Evolutionary conservation across 2,797 vertebrate genomes (phyloP).

Genomic region (Melanogrammus aeglefinus): DNA sequence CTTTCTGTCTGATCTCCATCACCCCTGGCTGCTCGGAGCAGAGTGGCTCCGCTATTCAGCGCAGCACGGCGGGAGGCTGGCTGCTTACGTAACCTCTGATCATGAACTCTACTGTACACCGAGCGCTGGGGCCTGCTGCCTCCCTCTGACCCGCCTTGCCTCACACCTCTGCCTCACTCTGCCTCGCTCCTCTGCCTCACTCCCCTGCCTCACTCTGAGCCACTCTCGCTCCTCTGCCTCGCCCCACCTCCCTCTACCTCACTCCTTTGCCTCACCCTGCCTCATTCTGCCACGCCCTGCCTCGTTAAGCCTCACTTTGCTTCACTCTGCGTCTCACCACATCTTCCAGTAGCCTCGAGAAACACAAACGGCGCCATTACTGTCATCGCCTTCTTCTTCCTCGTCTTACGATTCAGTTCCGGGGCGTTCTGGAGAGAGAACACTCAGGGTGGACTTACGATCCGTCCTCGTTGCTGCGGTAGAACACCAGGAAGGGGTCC

Average conservation of each 20-base stretch:
- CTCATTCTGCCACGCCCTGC: neutral
- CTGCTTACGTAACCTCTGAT: constrained; percentile 47
- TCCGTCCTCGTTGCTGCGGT: constrained; percentile 90
- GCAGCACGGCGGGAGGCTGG: constrained; percentile 11
- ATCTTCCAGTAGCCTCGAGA: neutral
- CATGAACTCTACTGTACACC: constrained; percentile 28
- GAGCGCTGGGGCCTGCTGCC: constrained; percentile 48
- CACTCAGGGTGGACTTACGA: constrained; percentile 73
- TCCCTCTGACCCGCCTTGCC: too few species aligned
- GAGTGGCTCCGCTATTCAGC: too few species aligned
- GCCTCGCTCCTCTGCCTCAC: too few species aligned
- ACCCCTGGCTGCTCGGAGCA: constrained; percentile 8
- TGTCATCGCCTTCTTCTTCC: neutral
- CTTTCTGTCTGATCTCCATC: constrained; percentile 3
- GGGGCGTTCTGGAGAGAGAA: constrained; percentile 3
- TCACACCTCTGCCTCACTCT: too few species aligned
- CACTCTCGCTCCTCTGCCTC: too few species aligned
- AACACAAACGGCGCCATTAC: neutral
- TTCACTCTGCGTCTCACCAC: constrained; percentile 11
- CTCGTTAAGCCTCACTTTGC: too few species aligned
- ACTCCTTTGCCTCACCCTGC: neutral
- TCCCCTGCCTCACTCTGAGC: too few species aligned
- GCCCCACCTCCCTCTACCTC: too few species aligned
- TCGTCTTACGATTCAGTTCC: neutral
- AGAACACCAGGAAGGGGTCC: constrained; percentile 89